phyloP scores from a whole-genome alignment of 2,888 invertebrate genomes.

The Lasioglossum lativentre region DNA sequence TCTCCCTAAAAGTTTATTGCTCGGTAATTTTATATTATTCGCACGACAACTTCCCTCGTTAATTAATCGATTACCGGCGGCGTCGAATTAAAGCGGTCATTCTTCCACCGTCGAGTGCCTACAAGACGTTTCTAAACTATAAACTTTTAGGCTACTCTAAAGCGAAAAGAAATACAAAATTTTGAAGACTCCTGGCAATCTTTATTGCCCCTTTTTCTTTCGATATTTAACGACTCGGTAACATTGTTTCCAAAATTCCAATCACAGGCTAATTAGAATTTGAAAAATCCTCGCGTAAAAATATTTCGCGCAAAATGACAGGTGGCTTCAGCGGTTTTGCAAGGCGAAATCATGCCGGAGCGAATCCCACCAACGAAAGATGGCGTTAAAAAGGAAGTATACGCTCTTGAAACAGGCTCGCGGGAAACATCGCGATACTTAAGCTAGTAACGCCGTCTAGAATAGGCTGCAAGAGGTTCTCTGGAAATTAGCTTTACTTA shows the following conservation, averaged over 20 bases:
- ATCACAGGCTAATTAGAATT: background rate
- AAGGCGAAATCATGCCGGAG: background rate
- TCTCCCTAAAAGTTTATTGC: constrained; percentile 24
- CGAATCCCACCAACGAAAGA: background rate
- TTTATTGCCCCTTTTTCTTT: background rate
- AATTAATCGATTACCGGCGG: constrained; percentile 30
- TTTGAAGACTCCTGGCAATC: background rate
- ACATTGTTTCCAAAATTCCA: no score
- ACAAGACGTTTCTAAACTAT: background rate
- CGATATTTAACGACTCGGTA: no score
- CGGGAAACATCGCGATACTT: constrained; percentile 43
- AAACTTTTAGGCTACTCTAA: background rate
- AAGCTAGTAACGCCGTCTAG: constrained; percentile 54
- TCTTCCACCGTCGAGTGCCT: background rate
- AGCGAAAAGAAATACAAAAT: background rate
- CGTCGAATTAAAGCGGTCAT: constrained; percentile 13
- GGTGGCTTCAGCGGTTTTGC: background rate
- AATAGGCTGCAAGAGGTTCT: constrained; percentile 62
- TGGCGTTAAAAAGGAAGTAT: background rate
- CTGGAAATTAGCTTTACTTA: constrained; percentile 73
- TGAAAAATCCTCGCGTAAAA: background rate
- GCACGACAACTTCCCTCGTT: background rate
- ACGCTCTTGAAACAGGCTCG: constrained; percentile 16
- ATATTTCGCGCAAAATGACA: background rate
- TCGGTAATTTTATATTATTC: constrained; percentile 45